These are phyloP conservation scores for Trachymyrmex septentrionalis DNA, from an alignment of 1,140 invertebrate genomes.

Conservation along the genomic window DNA sequence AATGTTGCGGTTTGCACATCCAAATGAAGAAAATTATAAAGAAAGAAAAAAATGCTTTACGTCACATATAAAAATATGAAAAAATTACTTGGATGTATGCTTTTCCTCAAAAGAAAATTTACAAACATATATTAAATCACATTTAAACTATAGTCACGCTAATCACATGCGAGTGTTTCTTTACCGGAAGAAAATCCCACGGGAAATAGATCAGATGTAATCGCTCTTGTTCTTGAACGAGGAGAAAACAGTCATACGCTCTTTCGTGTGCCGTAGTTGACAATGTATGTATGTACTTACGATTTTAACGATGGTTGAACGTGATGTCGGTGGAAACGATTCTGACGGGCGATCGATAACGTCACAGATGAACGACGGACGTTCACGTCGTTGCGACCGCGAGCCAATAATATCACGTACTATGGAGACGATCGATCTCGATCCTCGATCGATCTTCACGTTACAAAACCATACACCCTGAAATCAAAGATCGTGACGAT, in stretches of 20 bases:
- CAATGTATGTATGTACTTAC: conserved; percentile 74
- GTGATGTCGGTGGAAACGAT: conserved; percentile 50
- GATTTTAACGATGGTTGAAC: conserved; percentile 64
- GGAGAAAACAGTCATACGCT: conserved; percentile 43
- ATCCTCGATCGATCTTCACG: conserved; percentile 35
- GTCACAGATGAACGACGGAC: conserved; percentile 30
- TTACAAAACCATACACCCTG: not conserved
- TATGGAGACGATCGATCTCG: conserved; percentile 50
- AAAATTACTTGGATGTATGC: not conserved
- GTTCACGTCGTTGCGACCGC: conserved; percentile 55
- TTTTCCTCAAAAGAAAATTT: not conserved
- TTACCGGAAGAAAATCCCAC: not conserved
- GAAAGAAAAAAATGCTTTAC: not conserved
- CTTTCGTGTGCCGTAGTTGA: conserved; percentile 63
- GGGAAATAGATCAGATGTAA: conserved; percentile 20
- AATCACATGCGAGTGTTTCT: conserved; percentile 23
- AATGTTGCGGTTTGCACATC: not conserved
- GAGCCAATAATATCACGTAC: conserved; percentile 43
- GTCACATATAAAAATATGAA: not conserved
- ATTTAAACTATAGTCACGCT: conserved; percentile 8
- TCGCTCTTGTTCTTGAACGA: conserved; percentile 15
- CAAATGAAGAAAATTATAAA: not conserved
- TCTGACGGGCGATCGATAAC: conserved; percentile 54
- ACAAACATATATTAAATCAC: not conserved
- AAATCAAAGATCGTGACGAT: conserved; percentile 33